Evolutionary conservation across 2,113 vertebrate genomes (phyloP).

Genomic region (Oreotrochilus melanogaster): DNA sequence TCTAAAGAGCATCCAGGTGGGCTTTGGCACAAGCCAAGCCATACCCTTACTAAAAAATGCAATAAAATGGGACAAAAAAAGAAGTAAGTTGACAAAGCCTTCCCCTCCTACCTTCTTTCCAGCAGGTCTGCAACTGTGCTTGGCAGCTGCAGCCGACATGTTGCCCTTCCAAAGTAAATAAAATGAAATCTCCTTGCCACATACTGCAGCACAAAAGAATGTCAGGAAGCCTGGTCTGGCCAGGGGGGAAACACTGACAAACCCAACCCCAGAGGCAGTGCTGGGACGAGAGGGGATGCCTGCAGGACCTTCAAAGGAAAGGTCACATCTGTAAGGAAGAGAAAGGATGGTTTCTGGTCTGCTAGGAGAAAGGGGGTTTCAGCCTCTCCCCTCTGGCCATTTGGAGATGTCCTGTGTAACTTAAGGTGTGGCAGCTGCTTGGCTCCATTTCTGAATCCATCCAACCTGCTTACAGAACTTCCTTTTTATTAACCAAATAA

Average conservation of each 20-base stretch:
- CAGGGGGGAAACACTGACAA: background rate
- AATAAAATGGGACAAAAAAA: background rate
- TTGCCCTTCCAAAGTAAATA: slow-evolving; percentile 37
- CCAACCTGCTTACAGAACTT: background rate
- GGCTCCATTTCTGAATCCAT: background rate
- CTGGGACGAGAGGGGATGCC: background rate
- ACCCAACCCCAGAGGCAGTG: background rate
- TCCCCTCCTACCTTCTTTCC: slow-evolving; percentile 7
- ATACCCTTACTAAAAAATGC: background rate
- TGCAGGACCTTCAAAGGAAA: background rate
- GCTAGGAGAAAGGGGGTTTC: background rate
- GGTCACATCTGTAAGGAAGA: background rate
- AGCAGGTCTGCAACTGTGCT: background rate
- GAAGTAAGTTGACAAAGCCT: slow-evolving; percentile 6
- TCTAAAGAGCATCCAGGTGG: background rate
- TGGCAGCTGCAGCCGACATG: background rate
- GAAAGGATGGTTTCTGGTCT: background rate
- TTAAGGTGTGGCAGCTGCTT: background rate
- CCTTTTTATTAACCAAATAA: slow-evolving; percentile 29
- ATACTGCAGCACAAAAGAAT: slow-evolving; percentile 18
- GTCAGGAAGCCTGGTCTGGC: slow-evolving; percentile 26
- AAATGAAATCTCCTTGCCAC: slow-evolving; percentile 14
- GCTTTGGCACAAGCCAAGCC: background rate
- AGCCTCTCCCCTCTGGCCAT: background rate
- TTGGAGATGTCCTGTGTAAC: background rate